These are phyloP conservation scores for Candidula unifasciata DNA, from an alignment of 2,888 invertebrate species.

Conservation along the genomic window DNA sequence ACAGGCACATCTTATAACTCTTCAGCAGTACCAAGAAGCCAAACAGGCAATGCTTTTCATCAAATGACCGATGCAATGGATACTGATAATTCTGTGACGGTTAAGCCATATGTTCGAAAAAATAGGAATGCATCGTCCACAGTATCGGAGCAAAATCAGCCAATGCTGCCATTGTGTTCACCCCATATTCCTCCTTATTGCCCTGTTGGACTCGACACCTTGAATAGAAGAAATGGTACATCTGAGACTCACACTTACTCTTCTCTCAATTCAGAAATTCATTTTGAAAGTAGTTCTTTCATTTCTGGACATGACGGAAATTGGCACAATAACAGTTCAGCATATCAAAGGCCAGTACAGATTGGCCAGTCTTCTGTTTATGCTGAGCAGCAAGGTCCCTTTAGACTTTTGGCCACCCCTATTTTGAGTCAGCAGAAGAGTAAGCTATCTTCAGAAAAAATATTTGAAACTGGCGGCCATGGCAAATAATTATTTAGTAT, in stretches of 20 bases:
- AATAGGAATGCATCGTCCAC: not conserved
- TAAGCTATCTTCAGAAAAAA: not conserved
- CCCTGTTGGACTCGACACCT: too few relatives aligned
- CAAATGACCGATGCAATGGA: not conserved
- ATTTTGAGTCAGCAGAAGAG: constrained; percentile 13
- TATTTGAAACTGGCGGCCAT: not conserved
- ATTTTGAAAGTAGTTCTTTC: too few relatives aligned
- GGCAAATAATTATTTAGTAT: not conserved
- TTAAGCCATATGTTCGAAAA: constrained; percentile 40
- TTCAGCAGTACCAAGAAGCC: too few relatives aligned
- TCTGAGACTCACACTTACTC: not conserved
- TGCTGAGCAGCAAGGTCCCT: not conserved
- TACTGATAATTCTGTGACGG: not conserved
- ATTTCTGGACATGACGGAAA: not conserved
- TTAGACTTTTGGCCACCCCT: constrained; percentile 27
- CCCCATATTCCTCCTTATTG: not conserved
- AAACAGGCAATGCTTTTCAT: not conserved
- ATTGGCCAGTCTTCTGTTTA: not conserved
- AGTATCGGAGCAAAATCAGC: not conserved
- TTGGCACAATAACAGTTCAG: too few relatives aligned
- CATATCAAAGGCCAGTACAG: not conserved
- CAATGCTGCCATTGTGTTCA: not conserved
- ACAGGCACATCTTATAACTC: not conserved
- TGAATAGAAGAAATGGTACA: not conserved
- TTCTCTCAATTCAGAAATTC: too few relatives aligned